Conservation (phyloP, 2,888 invertebrate genomes). For the Papilio gigon region DNA sequence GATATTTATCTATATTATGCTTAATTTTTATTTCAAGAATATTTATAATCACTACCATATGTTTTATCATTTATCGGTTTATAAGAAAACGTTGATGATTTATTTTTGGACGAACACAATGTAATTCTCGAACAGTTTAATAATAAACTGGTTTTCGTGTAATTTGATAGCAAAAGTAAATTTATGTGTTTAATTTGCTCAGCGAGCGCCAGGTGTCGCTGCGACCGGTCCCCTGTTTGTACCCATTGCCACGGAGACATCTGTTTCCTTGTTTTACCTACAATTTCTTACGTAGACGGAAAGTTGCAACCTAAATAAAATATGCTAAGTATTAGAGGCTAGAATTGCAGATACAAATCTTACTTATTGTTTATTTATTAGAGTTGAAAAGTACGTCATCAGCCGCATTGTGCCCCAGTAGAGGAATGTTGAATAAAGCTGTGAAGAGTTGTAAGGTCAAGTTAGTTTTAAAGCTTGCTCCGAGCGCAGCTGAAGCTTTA, state of each 20-base stretch:
- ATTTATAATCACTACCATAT: neutral
- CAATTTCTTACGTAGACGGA: neutral
- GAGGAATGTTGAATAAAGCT: neutral
- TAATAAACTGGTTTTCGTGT: conserved; percentile 7
- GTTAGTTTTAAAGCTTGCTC: conserved; percentile 1
- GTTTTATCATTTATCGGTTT: neutral
- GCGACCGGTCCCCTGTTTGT: conserved; percentile 5
- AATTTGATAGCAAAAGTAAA: conserved; percentile 7
- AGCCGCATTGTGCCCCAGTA: neutral
- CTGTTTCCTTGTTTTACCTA: neutral
- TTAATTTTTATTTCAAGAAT: too few species aligned
- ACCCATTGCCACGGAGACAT: neutral
- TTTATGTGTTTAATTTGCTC: conserved; percentile 17
- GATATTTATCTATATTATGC: too few species aligned
- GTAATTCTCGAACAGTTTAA: neutral
- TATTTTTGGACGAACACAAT: neutral
- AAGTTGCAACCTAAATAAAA: too few species aligned
- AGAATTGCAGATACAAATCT: too few species aligned
- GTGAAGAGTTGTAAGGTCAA: neutral
- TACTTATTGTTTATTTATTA: neutral
- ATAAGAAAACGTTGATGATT: neutral
- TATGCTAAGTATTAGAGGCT: too few species aligned
- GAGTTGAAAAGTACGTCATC: neutral
- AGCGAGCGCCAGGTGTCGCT: neutral
- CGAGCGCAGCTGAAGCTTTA: neutral